Base-by-base conservation (phyloP, 64 coral and sea anemone species). In the Montipora foliosa region DNA sequence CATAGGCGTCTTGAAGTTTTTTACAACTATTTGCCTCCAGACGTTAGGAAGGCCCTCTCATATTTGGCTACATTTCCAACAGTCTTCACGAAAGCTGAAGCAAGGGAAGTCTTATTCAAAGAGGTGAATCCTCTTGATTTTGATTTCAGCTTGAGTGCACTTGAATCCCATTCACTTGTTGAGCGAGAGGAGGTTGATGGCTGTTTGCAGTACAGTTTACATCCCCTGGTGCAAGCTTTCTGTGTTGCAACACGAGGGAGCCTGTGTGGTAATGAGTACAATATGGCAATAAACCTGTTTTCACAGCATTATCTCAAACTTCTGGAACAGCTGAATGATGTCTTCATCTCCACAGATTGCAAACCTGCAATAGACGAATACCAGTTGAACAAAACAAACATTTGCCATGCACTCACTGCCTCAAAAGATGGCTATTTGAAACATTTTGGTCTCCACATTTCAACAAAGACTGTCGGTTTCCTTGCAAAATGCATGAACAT, bases 401-500 rank as follows among this genome's bases (percentile, higher is more conserved):
- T 97, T 21, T 68, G 61, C 44, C 84, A 94, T 91, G 95, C 95
- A 14, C 49, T 97, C 7, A 8, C 72, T 4, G 47, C 61, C 37
- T 52, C 95, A 76, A 79, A 87, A 17, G 83, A 66, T 73, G 47
- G 59, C 9, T n/a, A 3, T 9, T 15, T 81, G 13, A 77, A 79
- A 3, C 22, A 80, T 47, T 19, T 20, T 82, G 95, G 91, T 5
- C 64, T 97, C 9, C 62, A 69, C 45, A 77, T 94, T 1, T 94
- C 95, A 8, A 97, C 92, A 70, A 83, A 97, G 68, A 88, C 87
- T 49, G 88, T 97, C 5, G 87, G 91, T 76, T 93, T 94, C 19
- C 88, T 97, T n/a, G 95, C 95, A 17, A 97, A 97, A 72, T 87
- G 89, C 67, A 15, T 97, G 17, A 75, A 76, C 29, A 91, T 76